A percentile compares a stretch with the other conserved stretches of the same genome.
Evolutionary conservation across 2,113 vertebrate genomes (phyloP).

Genomic region (Chlamydotis undulata): DNA sequence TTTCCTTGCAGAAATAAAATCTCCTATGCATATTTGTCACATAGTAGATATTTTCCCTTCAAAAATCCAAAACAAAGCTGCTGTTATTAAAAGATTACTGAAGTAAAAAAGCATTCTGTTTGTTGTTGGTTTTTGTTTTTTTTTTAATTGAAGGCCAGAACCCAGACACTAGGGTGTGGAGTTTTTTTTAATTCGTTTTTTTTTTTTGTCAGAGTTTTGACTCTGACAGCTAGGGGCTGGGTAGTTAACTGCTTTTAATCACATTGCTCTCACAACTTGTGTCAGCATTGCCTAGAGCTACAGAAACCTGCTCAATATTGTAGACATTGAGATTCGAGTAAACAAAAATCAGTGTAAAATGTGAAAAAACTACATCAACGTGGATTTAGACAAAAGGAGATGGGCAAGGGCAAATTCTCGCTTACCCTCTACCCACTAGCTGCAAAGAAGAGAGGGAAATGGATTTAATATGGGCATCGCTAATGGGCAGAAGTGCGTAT

Average conservation of each 20-base stretch:
- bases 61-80: neutral
- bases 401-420: neutral
- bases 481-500: neutral
- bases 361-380: neutral
- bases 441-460: neutral
- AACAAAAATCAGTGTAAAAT: neutral
- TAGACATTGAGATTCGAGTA: neutral
- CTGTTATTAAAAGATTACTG: neutral
- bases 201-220: neutral
- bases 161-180: fast-evolving
- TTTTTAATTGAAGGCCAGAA: neutral
- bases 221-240: neutral
- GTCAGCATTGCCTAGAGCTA: slow-evolving; percentile 37
- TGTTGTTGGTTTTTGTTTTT: neutral
- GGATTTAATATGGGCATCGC: neutral
- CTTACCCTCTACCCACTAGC: neutral
- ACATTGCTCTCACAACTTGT: slow-evolving; percentile 19
- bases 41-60: neutral
- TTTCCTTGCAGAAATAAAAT: neutral
- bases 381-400: neutral
- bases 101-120: neutral
- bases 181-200: neutral
- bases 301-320: neutral
- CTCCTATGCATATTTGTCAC: neutral
- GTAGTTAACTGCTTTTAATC: slow-evolving; percentile 39